Percentiles rank a stretch among this genome's conserved stretches.
phyloP scores from a whole-genome alignment of 2,797 vertebrate genomes.

The Siniperca obscura region DNA sequence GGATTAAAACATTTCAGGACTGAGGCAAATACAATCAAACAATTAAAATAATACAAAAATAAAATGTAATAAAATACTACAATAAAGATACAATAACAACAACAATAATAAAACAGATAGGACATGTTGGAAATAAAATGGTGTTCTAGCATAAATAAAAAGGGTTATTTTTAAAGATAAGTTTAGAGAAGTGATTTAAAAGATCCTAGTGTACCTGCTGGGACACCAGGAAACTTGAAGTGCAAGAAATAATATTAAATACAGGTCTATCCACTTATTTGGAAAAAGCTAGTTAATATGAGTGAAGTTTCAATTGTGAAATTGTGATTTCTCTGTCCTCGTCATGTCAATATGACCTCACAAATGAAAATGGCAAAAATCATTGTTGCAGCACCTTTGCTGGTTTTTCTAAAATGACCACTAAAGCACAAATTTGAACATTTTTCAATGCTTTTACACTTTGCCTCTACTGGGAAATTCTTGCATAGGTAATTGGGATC shows the following conservation, averaged over 20 bases:
- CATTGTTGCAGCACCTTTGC: neutral
- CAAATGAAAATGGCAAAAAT: neutral
- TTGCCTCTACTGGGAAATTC: neutral
- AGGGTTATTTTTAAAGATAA: too few species aligned
- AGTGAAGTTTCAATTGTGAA: neutral
- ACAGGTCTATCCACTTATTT: neutral
- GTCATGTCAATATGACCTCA: slow-evolving; percentile 29
- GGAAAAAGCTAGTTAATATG: neutral
- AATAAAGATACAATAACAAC: too few species aligned
- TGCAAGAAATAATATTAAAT: neutral
- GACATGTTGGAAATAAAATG: too few species aligned
- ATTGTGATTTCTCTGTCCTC: neutral
- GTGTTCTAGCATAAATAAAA: too few species aligned
- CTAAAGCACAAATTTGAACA: slow-evolving; percentile 8
- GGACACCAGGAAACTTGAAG: neutral
- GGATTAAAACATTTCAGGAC: too few species aligned
- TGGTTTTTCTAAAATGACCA: neutral
- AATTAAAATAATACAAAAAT: too few species aligned
- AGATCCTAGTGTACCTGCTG: too few species aligned
- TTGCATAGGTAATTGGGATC: slow-evolving; percentile 8
- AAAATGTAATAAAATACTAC: too few species aligned
- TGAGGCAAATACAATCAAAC: too few species aligned
- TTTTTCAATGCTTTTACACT: neutral
- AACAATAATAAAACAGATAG: too few species aligned
- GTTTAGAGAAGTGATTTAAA: too few species aligned